phyloP scores from a whole-genome alignment of 2,888 invertebrate species.

The Drosophila pseudotalamancana region DNA sequence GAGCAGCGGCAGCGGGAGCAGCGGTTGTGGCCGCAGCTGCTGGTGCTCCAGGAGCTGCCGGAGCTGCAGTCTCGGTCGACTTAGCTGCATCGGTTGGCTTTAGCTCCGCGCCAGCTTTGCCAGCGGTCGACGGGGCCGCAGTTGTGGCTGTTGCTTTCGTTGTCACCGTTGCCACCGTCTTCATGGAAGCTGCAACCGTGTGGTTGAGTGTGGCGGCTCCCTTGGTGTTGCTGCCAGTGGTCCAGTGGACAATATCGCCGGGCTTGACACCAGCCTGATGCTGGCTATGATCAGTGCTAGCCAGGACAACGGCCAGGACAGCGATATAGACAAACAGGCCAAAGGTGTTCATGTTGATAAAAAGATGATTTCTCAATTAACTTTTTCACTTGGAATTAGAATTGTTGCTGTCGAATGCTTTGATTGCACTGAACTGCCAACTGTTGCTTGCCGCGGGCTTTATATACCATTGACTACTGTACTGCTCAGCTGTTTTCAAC shows the following conservation, averaged over 20 bases:
- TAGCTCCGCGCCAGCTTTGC: neutral
- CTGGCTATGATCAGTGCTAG: constrained; percentile 12
- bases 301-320: constrained; percentile 9
- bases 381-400: neutral
- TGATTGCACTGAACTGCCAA: constrained; percentile 25
- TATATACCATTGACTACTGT: constrained; percentile 1
- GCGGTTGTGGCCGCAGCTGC: neutral
- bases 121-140: neutral
- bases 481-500: constrained; percentile 24
- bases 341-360: constrained; percentile 31
- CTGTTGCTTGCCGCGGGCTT: neutral
- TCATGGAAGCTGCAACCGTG: neutral
- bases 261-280: constrained; percentile 14
- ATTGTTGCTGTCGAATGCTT: constrained; percentile 5
- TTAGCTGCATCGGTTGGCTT: neutral
- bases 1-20: neutral
- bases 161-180: neutral
- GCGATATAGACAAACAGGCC: constrained; percentile 5
- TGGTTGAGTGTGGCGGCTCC: constrained; percentile 35
- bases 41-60: neutral
- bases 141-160: neutral
- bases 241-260: constrained; percentile 45
- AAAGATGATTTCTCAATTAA: neutral
- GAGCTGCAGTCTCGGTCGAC: neutral
- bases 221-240: constrained; percentile 25